Evolutionary conservation across 2,888 invertebrate species (phyloP).

Genomic region (Troides aeacus): DNA sequence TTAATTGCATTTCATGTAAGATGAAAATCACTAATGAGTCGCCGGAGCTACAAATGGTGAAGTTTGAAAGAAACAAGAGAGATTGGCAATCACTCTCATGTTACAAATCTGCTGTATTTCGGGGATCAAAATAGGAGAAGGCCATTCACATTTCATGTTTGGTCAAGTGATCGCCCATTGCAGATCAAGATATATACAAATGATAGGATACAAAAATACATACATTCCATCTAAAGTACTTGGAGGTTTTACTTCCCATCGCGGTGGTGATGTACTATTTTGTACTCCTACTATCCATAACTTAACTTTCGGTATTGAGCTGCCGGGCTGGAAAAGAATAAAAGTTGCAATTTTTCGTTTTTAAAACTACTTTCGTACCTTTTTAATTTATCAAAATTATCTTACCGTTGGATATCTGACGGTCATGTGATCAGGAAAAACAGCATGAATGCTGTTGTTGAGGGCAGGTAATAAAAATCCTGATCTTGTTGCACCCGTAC

Average conservation of each 20-base stretch:
- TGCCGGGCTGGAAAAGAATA: conserved; percentile 83
- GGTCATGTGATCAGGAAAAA: conserved; percentile 89
- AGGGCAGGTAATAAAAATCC: conserved; percentile 67
- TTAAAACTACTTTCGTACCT: background rate
- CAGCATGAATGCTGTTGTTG: conserved; percentile 76
- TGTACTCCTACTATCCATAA: conserved; percentile 89
- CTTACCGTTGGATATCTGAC: conserved; percentile 91
- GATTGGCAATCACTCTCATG: no score
- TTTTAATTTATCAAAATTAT: background rate
- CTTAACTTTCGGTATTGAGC: conserved; percentile 90
- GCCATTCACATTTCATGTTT: conserved; percentile 26
- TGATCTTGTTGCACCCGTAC: conserved; percentile 79
- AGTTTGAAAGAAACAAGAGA: no score
- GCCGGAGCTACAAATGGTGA: no score
- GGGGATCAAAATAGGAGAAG: no score
- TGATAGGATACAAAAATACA: conserved; percentile 57
- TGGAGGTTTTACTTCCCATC: conserved; percentile 86
- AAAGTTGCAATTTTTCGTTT: background rate
- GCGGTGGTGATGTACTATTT: conserved; percentile 82
- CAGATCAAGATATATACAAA: background rate
- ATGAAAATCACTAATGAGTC: no score
- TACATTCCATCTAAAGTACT: conserved; percentile 88
- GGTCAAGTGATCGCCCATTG: no score
- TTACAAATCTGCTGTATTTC: no score
- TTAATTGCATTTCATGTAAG: no score